Evolutionary conservation across 2,888 invertebrate species (phyloP).

Genomic region (Chironomus riparius): DNA sequence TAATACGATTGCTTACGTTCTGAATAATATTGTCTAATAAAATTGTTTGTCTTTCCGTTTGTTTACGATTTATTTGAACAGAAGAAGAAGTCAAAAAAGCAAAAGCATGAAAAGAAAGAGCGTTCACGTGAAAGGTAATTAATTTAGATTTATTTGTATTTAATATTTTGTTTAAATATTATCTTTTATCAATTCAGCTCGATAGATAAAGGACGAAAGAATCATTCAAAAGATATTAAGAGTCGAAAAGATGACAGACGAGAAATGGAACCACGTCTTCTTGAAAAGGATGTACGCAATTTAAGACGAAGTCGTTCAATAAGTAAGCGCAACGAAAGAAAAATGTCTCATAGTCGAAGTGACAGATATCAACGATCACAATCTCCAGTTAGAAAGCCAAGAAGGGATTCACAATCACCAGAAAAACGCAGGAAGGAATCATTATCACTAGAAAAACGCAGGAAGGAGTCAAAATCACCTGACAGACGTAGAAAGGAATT

Average conservation of each 20-base stretch:
- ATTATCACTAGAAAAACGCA: background rate
- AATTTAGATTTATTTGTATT: background rate
- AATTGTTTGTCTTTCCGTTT: background rate
- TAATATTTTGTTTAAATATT: background rate
- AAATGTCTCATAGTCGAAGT: background rate
- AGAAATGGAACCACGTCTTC: too few relatives aligned
- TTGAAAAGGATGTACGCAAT: too few relatives aligned
- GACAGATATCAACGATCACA: background rate
- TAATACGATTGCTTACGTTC: too few relatives aligned
- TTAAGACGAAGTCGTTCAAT: too few relatives aligned
- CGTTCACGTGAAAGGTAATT: background rate
- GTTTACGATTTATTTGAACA: slow-evolving; percentile 24
- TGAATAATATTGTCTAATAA: background rate
- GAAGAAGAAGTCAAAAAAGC: slow-evolving; percentile 30
- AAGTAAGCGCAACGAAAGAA: background rate
- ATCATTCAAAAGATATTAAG: background rate
- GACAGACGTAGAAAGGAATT: background rate
- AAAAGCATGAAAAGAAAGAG: slow-evolving; percentile 24
- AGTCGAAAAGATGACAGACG: too few relatives aligned
- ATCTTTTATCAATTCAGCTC: background rate
- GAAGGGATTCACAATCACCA: background rate
- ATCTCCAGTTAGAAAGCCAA: background rate
- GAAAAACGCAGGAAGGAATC: background rate
- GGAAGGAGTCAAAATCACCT: background rate
- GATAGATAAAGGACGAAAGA: background rate